These are phyloP conservation scores for Aethes cnicana DNA, from an alignment of 2,888 invertebrate species.

Conservation along the genomic window DNA sequence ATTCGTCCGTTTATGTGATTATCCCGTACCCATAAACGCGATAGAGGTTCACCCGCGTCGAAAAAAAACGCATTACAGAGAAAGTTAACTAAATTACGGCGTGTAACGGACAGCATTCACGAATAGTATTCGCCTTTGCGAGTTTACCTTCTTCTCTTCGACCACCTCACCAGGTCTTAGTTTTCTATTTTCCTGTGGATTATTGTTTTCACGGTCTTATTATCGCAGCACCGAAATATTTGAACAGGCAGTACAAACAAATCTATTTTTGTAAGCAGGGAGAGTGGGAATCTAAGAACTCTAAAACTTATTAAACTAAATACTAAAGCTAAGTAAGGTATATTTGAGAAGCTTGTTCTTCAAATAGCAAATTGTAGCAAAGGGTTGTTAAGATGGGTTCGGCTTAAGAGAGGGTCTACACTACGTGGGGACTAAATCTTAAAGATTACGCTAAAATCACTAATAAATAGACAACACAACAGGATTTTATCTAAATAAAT, in stretches of 20 bases:
- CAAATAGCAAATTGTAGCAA: conserved; percentile 58
- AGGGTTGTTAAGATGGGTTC: conserved; percentile 74
- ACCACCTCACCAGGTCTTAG: conserved; percentile 96
- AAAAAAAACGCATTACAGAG: conserved; percentile 73
- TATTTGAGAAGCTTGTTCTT: conserved; percentile 61
- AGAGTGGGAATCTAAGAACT: conserved; percentile 62
- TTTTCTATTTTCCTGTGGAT: conserved; percentile 91
- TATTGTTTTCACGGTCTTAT: conserved; percentile 77
- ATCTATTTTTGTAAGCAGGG: conserved; percentile 69
- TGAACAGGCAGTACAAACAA: conserved; percentile 54
- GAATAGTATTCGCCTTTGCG: conserved; percentile 65
- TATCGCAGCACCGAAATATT: conserved; percentile 54
- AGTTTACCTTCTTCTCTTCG: conserved; percentile 96
- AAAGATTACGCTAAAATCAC: conserved; percentile 41
- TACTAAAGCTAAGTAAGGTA: conserved; percentile 56
- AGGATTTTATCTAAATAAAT: conserved; percentile 45
- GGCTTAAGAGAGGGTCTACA: conserved; percentile 76
- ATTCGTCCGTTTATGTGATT: conserved; percentile 54
- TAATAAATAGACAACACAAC: conserved; percentile 58
- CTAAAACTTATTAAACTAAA: conserved; percentile 52
- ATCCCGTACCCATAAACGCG: conserved; percentile 55
- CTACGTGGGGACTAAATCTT: conserved; percentile 54
- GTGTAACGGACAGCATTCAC: conserved; percentile 78
- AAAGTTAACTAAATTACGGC: conserved; percentile 77
- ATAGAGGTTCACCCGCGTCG: conserved; percentile 65